Percentiles rank a stretch among this genome's conserved stretches.
These are phyloP conservation scores for Argopecten irradians DNA, from an alignment of 1,140 invertebrate genomes.

Conservation along the genomic window DNA sequence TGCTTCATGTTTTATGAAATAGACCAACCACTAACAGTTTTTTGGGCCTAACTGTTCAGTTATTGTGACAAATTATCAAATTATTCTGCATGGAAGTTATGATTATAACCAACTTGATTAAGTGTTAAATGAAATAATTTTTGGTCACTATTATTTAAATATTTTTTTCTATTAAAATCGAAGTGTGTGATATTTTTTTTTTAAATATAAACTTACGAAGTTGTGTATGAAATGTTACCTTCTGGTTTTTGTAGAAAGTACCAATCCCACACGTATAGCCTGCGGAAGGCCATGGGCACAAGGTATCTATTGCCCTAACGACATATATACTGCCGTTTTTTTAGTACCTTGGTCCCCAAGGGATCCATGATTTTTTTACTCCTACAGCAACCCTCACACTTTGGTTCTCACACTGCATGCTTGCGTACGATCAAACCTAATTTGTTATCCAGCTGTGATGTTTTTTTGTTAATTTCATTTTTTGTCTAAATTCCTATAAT, in stretches of 20 bases:
- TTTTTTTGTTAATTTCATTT: conserved; percentile 39
- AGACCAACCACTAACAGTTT: background rate
- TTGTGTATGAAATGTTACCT: conserved; percentile 23
- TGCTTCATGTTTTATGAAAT: background rate
- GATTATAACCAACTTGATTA: background rate
- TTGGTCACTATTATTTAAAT: background rate
- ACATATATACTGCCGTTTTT: conserved; percentile 37
- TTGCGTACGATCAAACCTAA: conserved; percentile 14
- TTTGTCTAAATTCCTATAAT: conserved; percentile 24
- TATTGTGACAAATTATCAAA: background rate
- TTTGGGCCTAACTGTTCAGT: background rate
- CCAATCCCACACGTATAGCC: conserved; percentile 58
- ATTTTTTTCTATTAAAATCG: background rate
- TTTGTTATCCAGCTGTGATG: conserved; percentile 25
- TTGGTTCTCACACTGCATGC: conserved; percentile 37
- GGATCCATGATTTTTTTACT: conserved; percentile 32
- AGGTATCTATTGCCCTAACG: conserved; percentile 51
- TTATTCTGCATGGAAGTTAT: background rate
- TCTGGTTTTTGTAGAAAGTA: conserved; percentile 57
- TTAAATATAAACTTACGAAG: background rate
- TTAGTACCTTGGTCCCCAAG: conserved; percentile 30
- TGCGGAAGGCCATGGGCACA: conserved; percentile 59
- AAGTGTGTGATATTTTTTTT: background rate
- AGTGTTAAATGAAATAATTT: background rate
- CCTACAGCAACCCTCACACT: conserved; percentile 36